Conservation (phyloP, 2,888 invertebrate genomes). For the Blera fallax region DNA sequence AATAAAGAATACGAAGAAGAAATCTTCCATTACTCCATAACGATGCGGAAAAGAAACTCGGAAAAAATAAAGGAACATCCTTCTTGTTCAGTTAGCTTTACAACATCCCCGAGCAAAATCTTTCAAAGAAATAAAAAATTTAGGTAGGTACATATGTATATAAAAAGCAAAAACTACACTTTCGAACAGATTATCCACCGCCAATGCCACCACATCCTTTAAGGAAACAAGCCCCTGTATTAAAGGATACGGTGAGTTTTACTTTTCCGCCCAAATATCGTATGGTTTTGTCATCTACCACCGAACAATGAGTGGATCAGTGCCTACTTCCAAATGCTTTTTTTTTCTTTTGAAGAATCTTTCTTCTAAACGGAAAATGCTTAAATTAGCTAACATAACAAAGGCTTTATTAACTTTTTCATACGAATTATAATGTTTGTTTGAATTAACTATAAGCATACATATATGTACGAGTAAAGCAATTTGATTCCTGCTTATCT, state of each 20-base stretch:
- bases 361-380: not conserved
- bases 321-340: conserved; percentile 21
- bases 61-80: conserved; percentile 29
- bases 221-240: conserved; percentile 32
- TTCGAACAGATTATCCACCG: conserved; percentile 53
- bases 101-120: conserved; percentile 13
- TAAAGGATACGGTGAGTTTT: conserved; percentile 21
- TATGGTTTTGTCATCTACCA: conserved; percentile 34
- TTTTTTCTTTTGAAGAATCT: conserved; percentile 17
- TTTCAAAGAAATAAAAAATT: not conserved
- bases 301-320: conserved; percentile 22
- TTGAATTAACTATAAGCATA: not conserved
- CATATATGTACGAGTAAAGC: too few species aligned
- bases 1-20: conserved; percentile 51
- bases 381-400: conserved; percentile 32
- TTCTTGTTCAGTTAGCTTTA: conserved; percentile 37
- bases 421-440: not conserved
- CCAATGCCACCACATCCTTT: conserved; percentile 39
- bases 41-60: conserved; percentile 9
- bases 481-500: not conserved
- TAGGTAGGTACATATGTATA: too few species aligned
- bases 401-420: conserved; percentile 16
- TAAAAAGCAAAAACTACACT: conserved; percentile 58
- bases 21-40: conserved; percentile 41
- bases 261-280: conserved; percentile 39